Conservation (phyloP, 2,888 invertebrate species). For the Aproaerema taeniolella region DNA sequence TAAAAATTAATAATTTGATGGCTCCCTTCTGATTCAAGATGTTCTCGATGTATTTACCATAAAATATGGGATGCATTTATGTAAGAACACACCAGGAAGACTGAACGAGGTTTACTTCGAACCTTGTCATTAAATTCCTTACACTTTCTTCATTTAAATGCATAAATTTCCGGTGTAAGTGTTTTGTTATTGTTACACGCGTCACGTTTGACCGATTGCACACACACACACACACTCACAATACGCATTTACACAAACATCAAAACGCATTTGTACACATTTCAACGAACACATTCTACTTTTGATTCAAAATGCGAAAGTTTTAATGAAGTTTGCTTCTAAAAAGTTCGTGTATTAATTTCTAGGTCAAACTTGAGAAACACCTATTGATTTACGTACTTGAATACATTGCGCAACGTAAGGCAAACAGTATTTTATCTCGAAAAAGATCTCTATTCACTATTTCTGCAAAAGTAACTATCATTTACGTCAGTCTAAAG, state of each 20-base stretch:
- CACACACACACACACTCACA: constrained; percentile 45
- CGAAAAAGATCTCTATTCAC: constrained; percentile 38
- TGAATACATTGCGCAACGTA: constrained; percentile 38
- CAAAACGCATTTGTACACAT: constrained; percentile 26
- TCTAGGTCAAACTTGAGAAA: constrained; percentile 28
- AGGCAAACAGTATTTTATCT: constrained; percentile 34
- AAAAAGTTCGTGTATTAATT: constrained; percentile 23
- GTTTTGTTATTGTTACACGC: constrained; percentile 49
- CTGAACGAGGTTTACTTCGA: constrained; percentile 46
- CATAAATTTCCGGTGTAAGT: constrained; percentile 75
- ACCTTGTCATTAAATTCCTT: constrained; percentile 71
- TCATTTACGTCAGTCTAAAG: constrained; percentile 26
- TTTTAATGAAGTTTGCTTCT: constrained; percentile 2
- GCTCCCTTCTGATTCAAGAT: too few species aligned
- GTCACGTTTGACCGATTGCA: constrained; percentile 68
- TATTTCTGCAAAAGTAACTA: constrained; percentile 44
- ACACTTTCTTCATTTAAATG: constrained; percentile 77
- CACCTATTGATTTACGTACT: constrained; percentile 22
- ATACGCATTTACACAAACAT: constrained; percentile 42
- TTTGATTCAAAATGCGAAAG: too few species aligned
- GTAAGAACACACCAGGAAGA: constrained; percentile 45
- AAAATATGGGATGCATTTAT: too few species aligned
- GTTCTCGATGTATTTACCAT: too few species aligned
- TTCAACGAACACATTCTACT: too few species aligned
- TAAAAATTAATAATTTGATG: too few species aligned